These are phyloP conservation scores for Drymonia ruficornis DNA, from an alignment of 2,888 invertebrate species.

Conservation along the genomic window DNA sequence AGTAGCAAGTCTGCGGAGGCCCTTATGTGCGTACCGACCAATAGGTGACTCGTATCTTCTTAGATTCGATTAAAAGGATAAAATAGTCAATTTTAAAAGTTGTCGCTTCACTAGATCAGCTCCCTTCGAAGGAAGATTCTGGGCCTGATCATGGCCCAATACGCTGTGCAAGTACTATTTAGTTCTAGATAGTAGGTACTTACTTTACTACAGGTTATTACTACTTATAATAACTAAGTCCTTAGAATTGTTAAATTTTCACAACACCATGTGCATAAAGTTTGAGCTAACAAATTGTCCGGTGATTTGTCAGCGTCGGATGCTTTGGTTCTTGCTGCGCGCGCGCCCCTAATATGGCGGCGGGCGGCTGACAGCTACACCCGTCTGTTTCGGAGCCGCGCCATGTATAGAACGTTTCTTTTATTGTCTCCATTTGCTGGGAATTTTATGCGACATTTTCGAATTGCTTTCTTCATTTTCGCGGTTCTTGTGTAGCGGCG, in stretches of 20 bases:
- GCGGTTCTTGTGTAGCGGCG: constrained; percentile 19
- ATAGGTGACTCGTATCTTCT: too few species aligned
- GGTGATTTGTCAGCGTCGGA: constrained; percentile 79
- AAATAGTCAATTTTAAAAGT: too few species aligned
- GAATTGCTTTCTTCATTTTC: constrained; percentile 39
- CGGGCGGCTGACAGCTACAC: constrained; percentile 58
- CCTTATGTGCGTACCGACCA: too few species aligned
- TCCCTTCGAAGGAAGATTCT: too few species aligned
- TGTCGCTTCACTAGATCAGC: too few species aligned
- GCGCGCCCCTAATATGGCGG: constrained; percentile 70
- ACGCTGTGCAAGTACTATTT: too few species aligned
- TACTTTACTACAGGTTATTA: too few species aligned
- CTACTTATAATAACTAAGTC: too few species aligned
- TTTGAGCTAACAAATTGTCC: constrained; percentile 72
- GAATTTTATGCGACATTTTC: constrained; percentile 49
- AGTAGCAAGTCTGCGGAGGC: too few species aligned
- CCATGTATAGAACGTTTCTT: constrained; percentile 62
- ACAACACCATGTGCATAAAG: constrained; percentile 45
- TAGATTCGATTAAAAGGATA: too few species aligned
- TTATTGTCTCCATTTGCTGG: constrained; percentile 63
- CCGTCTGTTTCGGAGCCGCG: constrained; percentile 51
- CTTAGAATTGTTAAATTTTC: constrained; percentile 14
- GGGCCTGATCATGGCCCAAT: too few species aligned
- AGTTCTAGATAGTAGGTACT: too few species aligned
- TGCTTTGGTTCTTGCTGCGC: constrained; percentile 68